These are phyloP conservation scores for Momotus momota DNA, from an alignment of 2,797 vertebrate species.

Conservation along the genomic window DNA sequence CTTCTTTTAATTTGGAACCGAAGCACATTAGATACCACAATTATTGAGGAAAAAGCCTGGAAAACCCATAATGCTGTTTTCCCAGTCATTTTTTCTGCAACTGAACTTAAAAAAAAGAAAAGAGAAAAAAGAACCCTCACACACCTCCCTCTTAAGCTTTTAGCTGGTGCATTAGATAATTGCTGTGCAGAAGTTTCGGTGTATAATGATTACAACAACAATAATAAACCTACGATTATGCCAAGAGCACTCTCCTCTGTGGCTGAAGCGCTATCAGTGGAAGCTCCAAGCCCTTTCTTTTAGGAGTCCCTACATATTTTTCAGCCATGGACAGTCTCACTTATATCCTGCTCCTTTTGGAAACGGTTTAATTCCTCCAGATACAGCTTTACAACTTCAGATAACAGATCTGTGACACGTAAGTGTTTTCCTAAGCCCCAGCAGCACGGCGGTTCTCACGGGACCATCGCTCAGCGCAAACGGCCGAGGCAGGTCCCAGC, in stretches of 20 bases:
- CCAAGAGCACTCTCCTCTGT: neutral
- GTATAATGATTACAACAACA: neutral
- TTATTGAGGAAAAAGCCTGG: neutral
- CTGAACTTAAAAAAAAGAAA: neutral
- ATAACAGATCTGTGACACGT: neutral
- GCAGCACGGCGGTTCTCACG: neutral
- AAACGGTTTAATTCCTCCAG: neutral
- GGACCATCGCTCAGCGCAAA: neutral
- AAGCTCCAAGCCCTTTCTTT: neutral
- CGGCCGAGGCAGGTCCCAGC: neutral
- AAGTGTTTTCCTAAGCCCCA: neutral
- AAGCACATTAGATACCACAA: neutral
- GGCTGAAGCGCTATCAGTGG: neutral
- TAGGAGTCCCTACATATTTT: neutral
- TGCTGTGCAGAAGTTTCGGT: neutral
- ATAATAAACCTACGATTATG: neutral
- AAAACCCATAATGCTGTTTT: neutral
- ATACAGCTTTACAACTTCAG: neutral
- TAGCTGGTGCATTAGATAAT: neutral
- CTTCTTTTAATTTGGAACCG: neutral
- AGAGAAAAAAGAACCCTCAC: neutral
- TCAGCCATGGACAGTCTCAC: neutral
- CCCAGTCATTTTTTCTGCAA: neutral
- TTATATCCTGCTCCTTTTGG: neutral
- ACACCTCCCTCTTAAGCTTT: neutral